Evolutionary conservation across 2,888 invertebrate genomes (phyloP).

Genomic region (Lymantria monacha): DNA sequence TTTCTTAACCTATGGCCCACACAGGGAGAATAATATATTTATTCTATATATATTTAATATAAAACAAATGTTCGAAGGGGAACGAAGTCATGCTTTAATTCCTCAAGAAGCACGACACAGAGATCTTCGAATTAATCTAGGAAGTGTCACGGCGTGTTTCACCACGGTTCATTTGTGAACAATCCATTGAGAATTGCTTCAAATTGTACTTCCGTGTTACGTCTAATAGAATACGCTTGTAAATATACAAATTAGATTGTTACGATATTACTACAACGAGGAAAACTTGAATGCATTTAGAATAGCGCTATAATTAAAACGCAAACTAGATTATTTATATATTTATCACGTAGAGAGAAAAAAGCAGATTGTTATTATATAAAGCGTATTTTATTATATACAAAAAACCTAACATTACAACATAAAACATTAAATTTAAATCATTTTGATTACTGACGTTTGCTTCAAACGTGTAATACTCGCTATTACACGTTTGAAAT

Average conservation of each 20-base stretch:
- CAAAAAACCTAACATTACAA: too few species aligned
- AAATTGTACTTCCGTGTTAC: conserved; percentile 57
- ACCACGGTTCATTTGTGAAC: conserved; percentile 47
- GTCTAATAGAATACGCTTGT: neutral
- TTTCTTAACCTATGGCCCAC: too few species aligned
- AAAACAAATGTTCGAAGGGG: conserved; percentile 76
- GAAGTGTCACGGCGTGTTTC: conserved; percentile 49
- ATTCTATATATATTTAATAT: too few species aligned
- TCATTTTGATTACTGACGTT: too few species aligned
- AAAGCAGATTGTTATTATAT: too few species aligned
- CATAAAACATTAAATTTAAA: too few species aligned
- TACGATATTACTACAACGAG: neutral
- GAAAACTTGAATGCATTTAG: neutral
- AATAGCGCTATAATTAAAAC: neutral
- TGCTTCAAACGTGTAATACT: too few species aligned
- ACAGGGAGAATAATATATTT: too few species aligned
- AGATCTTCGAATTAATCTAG: conserved; percentile 75
- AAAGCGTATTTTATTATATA: too few species aligned
- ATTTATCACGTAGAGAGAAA: neutral
- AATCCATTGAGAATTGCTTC: conserved; percentile 49
- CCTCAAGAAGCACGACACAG: conserved; percentile 80
- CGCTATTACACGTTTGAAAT: too few species aligned
- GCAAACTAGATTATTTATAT: neutral
- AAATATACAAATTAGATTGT: neutral
- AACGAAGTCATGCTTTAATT: conserved; percentile 80